Percentiles rank a stretch among this genome's conserved stretches.
These are phyloP conservation scores for Sisor rabdophorus DNA, from an alignment of 2,113 vertebrate species.

Conservation along the genomic window DNA sequence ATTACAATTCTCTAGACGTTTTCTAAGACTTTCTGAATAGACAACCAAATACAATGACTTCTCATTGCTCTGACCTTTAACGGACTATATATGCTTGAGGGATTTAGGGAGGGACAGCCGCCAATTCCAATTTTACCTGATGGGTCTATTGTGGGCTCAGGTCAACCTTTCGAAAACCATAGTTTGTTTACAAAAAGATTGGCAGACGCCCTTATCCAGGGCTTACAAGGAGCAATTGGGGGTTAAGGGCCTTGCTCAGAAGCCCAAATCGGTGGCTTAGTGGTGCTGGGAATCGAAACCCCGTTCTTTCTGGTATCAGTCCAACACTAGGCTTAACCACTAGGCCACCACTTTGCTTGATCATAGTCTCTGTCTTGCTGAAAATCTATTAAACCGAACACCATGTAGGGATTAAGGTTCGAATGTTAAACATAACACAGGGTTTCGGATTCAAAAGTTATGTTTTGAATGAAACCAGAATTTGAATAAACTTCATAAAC, in stretches of 20 bases:
- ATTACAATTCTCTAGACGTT: background rate
- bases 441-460: background rate
- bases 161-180: slow-evolving; percentile 40
- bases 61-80: slow-evolving; percentile 26
- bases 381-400: background rate
- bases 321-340: no score
- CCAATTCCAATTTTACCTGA: slow-evolving; percentile 41
- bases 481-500: background rate
- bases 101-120: slow-evolving; percentile 26
- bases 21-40: slow-evolving; percentile 12
- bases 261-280: no score
- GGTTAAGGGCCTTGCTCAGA: no score
- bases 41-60: slow-evolving; percentile 15
- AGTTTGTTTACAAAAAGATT: slow-evolving; percentile 66
- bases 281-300: no score
- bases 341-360: no score
- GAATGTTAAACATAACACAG: background rate
- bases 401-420: no score
- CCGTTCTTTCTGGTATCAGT: no score
- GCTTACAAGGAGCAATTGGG: no score
- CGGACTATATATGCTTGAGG: slow-evolving; percentile 1
- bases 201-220: no score
- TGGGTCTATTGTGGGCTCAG: slow-evolving; percentile 35
- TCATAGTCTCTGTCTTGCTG: background rate
- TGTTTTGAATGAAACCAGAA: background rate